Evolutionary conservation across 2,113 vertebrate species (phyloP).

Genomic region (Calypte anna): DNA sequence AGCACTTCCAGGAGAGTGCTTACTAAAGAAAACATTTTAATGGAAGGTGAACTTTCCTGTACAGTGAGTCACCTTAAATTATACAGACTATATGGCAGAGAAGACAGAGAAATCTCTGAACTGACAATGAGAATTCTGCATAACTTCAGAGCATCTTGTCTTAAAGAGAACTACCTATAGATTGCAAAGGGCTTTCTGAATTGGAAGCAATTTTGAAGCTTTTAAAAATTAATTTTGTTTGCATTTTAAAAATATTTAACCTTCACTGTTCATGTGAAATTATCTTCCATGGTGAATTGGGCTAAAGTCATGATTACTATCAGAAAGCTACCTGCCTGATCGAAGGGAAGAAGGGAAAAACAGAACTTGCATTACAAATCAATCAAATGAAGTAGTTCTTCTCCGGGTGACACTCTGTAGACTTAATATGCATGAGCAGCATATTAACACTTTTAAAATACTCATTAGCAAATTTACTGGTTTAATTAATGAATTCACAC

Average conservation of each 20-base stretch:
- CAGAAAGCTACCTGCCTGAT: constrained; percentile 37
- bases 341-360: constrained; percentile 24
- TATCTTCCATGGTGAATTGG: background rate
- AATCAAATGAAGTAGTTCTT: background rate
- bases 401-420: background rate
- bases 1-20: constrained; percentile 84
- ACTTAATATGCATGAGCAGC: background rate
- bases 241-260: constrained; percentile 75
- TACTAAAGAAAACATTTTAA: constrained; percentile 87
- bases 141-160: constrained; percentile 66
- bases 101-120: constrained; percentile 76
- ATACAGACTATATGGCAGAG: constrained; percentile 68
- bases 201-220: constrained; percentile 66
- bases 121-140: constrained; percentile 68
- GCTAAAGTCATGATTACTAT: constrained; percentile 18
- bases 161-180: constrained; percentile 52
- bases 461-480: constrained; percentile 9
- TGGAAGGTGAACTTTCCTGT: constrained; percentile 83
- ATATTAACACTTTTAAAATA: constrained; percentile 30
- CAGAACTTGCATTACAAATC: background rate
- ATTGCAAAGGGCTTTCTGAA: constrained; percentile 51
- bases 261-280: constrained; percentile 47
- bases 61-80: constrained; percentile 84
- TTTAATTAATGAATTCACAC: constrained; percentile 23
- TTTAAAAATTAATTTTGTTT: constrained; percentile 78